Conservation (phyloP, 2,797 vertebrate species). For the Onychomys torridus region DNA sequence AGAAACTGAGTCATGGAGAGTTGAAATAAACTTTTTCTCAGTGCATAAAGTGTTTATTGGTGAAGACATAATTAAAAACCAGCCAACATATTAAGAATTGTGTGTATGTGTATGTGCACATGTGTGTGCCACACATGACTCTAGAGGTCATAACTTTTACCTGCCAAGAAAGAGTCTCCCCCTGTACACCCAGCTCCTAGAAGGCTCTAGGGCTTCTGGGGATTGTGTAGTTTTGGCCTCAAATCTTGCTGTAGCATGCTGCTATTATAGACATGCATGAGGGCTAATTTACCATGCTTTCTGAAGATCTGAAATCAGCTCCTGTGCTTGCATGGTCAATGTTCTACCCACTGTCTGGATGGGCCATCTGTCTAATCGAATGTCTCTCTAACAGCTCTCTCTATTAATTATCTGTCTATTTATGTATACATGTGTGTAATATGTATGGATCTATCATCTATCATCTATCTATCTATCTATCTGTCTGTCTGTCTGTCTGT, state of each 20-base stretch:
- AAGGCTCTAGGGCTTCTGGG: too few species aligned
- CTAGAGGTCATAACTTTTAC: neutral
- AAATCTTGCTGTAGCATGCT: neutral
- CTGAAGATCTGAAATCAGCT: neutral
- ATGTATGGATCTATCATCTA: neutral
- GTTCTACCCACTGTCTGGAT: neutral
- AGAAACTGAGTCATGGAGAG: neutral
- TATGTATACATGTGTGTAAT: neutral
- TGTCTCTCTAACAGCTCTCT: neutral
- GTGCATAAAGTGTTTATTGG: too few species aligned
- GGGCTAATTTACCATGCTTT: neutral
- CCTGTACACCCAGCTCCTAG: too few species aligned
- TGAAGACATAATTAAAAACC: neutral
- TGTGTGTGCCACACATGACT: neutral
- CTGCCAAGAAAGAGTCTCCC: too few species aligned
- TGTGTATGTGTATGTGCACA: neutral
- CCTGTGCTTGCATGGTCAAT: neutral
- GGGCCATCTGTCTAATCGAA: neutral
- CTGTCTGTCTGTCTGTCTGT: neutral
- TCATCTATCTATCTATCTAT: too few species aligned
- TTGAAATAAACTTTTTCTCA: neutral
- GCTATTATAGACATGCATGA: neutral
- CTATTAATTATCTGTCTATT: neutral
- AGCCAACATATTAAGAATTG: neutral
- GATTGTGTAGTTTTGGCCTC: neutral